These are phyloP conservation scores for Eupithecia exiguata DNA, from an alignment of 2,888 invertebrate genomes.

Conservation along the genomic window DNA sequence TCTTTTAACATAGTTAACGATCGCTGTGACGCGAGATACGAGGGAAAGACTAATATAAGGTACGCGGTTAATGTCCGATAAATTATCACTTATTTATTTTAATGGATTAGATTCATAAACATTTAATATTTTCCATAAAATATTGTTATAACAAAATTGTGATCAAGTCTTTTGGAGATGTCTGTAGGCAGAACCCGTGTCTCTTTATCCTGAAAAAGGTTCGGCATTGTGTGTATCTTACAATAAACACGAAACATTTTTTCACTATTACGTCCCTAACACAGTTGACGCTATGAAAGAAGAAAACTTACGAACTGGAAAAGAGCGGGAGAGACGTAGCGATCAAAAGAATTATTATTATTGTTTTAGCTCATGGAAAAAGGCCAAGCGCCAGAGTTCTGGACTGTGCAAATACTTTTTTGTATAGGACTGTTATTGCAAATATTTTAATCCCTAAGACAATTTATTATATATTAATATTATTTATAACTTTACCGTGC, in stretches of 20 bases:
- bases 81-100: too few species aligned
- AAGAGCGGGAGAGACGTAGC: neutral
- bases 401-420: neutral
- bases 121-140: neutral
- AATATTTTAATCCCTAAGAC: too few species aligned
- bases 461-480: too few species aligned
- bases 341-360: neutral
- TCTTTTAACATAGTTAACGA: too few species aligned
- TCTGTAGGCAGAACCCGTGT: neutral
- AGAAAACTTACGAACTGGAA: slow-evolving; percentile 1
- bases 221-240: neutral
- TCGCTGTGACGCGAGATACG: too few species aligned
- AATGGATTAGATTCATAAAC: too few species aligned
- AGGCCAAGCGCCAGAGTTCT: neutral
- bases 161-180: neutral
- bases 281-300: neutral
- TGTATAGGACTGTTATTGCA: too few species aligned
- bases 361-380: neutral
- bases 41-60: too few species aligned
- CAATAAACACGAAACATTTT: neutral
- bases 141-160: neutral
- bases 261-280: slow-evolving; percentile 1
- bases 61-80: too few species aligned
- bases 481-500: too few species aligned
- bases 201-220: neutral